Base-by-base conservation (phyloP, 2,888 invertebrate species). In the Barypeithes pellucidus region DNA sequence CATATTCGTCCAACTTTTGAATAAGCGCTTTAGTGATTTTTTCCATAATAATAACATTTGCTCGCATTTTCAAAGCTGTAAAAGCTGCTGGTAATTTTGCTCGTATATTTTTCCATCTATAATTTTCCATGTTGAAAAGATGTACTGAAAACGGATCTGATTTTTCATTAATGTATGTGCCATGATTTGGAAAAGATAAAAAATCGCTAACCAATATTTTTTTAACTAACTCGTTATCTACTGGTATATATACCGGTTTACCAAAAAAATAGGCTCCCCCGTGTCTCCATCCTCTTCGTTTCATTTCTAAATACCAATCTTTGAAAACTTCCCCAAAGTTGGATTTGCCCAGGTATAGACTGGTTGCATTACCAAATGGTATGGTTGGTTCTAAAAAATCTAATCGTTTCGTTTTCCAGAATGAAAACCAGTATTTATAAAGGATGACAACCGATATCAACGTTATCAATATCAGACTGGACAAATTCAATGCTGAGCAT, bases 161-260 rank as follows among this genome's bases (percentile, higher is more conserved):
- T 12, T 62, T 47, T 47, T 75, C 67, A 22, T 70, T 50, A 18
- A 75, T 54, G 61, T 76, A 81, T n/a, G 79, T 39, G 1, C 80
- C 81, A 43, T 80, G 81, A 67, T 81, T 81, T 11, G 77, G 76
- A 59, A 81, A 81, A 45, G 77, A 65, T 16, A 76, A 67, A 76
- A 90, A 91, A 78, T 91, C 91, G 73, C 87, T 89, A 47, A 89
- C 87, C 77, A 91, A 79, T 18, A 92, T 86, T 60, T 87, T 86
- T 72, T 83, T 84, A 11, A 83, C 77, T 4, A 82, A 75, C 4
- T 80, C 80, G 9, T 80, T 73, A 72, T 82, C 82, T 2, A 82
- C 77, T 3, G 82, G 81, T 4, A 84, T 73, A 66, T 80, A 82
- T 47, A 78, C 67, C 4, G 82, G 81, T 60, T 63, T 73, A 12